These are phyloP conservation scores for Rhagoletis pomonella DNA, from an alignment of 1,140 invertebrate genomes.

Conservation along the genomic window DNA sequence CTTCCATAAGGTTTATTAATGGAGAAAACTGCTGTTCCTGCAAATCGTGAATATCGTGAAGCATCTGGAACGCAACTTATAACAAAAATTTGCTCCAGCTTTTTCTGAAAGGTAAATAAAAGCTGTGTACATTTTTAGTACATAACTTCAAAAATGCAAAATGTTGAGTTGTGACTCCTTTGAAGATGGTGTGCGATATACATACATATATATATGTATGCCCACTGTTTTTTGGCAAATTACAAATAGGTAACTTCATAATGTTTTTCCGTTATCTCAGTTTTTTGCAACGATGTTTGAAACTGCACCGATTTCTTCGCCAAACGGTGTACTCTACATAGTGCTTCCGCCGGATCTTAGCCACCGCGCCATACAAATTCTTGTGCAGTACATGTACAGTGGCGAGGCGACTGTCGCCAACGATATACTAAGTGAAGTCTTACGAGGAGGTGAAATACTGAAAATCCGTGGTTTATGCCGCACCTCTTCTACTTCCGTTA, in stretches of 20 bases:
- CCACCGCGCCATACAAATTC: slow-evolving; percentile 84
- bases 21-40: too few relatives aligned
- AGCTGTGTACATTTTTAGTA: too few relatives aligned
- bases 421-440: slow-evolving; percentile 85
- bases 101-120: too few relatives aligned
- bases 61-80: too few relatives aligned
- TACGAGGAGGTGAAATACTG: slow-evolving; percentile 86
- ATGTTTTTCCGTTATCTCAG: slow-evolving; percentile 71
- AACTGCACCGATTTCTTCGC: slow-evolving; percentile 71
- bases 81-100: too few relatives aligned
- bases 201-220: too few relatives aligned
- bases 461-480: slow-evolving; percentile 85
- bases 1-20: too few relatives aligned
- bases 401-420: slow-evolving; percentile 90
- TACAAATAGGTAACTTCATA: background rate
- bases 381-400: slow-evolving; percentile 91
- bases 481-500: slow-evolving; percentile 64
- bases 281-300: slow-evolving; percentile 74
- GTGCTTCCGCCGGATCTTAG: slow-evolving; percentile 88
- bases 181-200: too few relatives aligned
- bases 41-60: too few relatives aligned
- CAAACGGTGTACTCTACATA: slow-evolving; percentile 80
- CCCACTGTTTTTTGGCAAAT: too few relatives aligned
- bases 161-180: too few relatives aligned
- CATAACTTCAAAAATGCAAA: too few relatives aligned